Conservation (phyloP, 2,888 invertebrate species). For the Nasonia oneida region DNA sequence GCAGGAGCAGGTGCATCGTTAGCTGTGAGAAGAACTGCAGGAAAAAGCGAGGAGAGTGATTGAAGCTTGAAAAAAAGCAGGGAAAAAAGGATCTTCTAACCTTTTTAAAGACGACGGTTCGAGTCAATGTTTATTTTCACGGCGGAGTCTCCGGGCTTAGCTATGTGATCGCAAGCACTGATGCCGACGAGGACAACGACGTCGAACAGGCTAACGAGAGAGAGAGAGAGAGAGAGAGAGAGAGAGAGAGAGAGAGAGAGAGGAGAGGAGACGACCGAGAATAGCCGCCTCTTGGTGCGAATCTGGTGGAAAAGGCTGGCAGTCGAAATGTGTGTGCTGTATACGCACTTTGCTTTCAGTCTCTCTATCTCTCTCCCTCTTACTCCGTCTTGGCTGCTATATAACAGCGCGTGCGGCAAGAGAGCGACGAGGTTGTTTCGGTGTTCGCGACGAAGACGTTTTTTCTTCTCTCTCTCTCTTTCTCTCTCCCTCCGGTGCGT, state of each 20-base stretch:
- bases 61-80: neutral
- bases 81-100: slow-evolving; percentile 49
- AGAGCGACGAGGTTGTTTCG: slow-evolving; percentile 36
- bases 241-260: slow-evolving; percentile 18
- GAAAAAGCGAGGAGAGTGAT: neutral
- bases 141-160: slow-evolving; percentile 2
- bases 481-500: slow-evolving; percentile 21
- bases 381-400: slow-evolving; percentile 44
- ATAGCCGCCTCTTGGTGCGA: slow-evolving; percentile 46
- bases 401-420: slow-evolving; percentile 23
- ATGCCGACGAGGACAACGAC: slow-evolving; percentile 36
- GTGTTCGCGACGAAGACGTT: neutral
- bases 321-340: slow-evolving; percentile 49
- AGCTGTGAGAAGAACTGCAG: neutral
- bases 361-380: slow-evolving; percentile 28
- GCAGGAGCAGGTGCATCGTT: neutral
- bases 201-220: slow-evolving; percentile 25
- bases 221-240: slow-evolving; percentile 8
- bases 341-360: slow-evolving; percentile 57
- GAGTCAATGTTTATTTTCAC: slow-evolving; percentile 52
- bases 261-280: slow-evolving; percentile 31
- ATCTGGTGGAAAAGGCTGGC: slow-evolving; percentile 47
- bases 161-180: slow-evolving; percentile 19
- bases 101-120: slow-evolving; percentile 43
- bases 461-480: slow-evolving; percentile 5